phyloP scores from a whole-genome alignment of 2,888 invertebrate species.

The Acholoe squamosa region DNA sequence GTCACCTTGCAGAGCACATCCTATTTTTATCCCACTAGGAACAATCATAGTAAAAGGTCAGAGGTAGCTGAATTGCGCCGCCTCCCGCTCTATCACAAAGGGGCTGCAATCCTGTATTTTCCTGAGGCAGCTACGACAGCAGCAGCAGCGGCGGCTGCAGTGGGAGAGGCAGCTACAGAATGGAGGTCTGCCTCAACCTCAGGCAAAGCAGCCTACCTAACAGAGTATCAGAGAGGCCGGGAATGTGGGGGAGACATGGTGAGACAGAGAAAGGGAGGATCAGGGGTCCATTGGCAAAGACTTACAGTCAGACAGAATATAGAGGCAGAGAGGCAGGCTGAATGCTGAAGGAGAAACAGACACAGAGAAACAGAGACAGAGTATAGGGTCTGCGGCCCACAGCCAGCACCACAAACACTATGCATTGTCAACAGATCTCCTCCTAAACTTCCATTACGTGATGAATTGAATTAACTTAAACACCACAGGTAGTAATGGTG shows the following conservation, averaged over 20 bases:
- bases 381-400: background rate
- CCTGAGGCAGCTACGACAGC: background rate
- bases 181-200: no score
- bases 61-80: conserved; percentile 56
- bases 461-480: conserved; percentile 27
- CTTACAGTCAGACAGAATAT: background rate
- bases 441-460: conserved; percentile 12
- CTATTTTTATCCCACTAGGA: conserved; percentile 57
- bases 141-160: background rate
- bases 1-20: conserved; percentile 48
- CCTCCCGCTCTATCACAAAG: conserved; percentile 43
- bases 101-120: conserved; percentile 36
- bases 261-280: background rate
- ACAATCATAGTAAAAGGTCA: conserved; percentile 59
- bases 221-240: no score
- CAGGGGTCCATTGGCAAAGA: background rate
- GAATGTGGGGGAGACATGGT: background rate
- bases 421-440: conserved; percentile 35
- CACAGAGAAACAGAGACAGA: no score
- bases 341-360: no score
- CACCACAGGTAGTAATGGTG: conserved; percentile 7
- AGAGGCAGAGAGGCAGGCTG: background rate
- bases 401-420: background rate
- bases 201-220: no score
- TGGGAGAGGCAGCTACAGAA: no score